These are phyloP conservation scores for Mongoloraphidia duomilia DNA, from an alignment of 2,888 invertebrate species.

Conservation along the genomic window DNA sequence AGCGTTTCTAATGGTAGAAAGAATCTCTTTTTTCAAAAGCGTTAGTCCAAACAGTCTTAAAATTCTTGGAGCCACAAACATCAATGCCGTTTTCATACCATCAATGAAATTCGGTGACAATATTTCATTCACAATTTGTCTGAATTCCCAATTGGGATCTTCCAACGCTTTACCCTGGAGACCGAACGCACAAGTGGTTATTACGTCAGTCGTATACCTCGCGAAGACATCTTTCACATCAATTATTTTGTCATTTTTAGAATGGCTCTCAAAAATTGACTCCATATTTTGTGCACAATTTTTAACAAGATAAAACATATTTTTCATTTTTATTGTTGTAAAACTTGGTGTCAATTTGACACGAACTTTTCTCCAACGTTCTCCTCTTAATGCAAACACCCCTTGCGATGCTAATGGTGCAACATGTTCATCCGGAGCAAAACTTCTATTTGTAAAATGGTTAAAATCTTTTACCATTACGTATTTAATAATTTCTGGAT, in stretches of 20 bases:
- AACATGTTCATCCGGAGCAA: slow-evolving; percentile 26
- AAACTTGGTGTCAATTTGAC: slow-evolving; percentile 37
- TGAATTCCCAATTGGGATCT: slow-evolving; percentile 25
- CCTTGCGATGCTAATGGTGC: slow-evolving; percentile 29
- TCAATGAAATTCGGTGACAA: slow-evolving; percentile 21
- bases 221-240: slow-evolving; percentile 25
- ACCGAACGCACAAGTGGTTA: slow-evolving; percentile 33
- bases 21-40: slow-evolving; percentile 21
- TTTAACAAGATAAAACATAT: slow-evolving; percentile 33
- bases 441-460: slow-evolving; percentile 31
- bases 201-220: slow-evolving; percentile 31
- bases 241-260: slow-evolving; percentile 7
- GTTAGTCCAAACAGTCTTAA: slow-evolving; percentile 23
- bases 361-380: slow-evolving; percentile 36
- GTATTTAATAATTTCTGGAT: slow-evolving; percentile 32
- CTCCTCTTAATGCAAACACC: slow-evolving; percentile 31
- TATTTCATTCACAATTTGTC: slow-evolving; percentile 24
- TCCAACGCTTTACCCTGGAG: slow-evolving; percentile 28
- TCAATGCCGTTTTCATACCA: slow-evolving; percentile 21
- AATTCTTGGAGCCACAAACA: slow-evolving; percentile 23
- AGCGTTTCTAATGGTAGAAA: slow-evolving; percentile 22
- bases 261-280: slow-evolving; percentile 18
- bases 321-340: slow-evolving; percentile 38
- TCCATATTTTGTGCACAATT: slow-evolving; percentile 24
- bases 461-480: slow-evolving; percentile 34